Conservation (phyloP, 2,797 vertebrate genomes). For the Thamnophis elegans region DNA sequence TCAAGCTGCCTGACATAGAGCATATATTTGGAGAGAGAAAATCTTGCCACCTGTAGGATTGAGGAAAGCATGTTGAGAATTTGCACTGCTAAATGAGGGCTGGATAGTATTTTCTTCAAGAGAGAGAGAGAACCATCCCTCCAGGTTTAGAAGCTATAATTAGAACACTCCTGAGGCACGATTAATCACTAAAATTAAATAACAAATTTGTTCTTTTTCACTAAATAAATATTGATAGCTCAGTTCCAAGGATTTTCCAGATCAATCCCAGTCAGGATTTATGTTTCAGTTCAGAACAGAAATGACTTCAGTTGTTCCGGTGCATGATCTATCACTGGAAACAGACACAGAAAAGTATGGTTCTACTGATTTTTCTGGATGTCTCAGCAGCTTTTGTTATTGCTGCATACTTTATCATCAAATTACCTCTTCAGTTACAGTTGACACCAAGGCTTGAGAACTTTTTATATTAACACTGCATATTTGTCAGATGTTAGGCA, state of each 20-base stretch:
- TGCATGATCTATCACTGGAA: background rate
- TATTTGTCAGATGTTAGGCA: background rate
- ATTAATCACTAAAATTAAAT: background rate
- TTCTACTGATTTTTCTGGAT: background rate
- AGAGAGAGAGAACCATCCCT: background rate
- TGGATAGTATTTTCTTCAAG: background rate
- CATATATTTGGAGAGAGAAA: background rate
- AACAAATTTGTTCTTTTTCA: background rate
- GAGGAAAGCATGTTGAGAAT: background rate
- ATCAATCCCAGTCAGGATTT: background rate
- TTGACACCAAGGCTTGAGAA: background rate
- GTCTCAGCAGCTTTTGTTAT: background rate
- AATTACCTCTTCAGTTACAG: background rate
- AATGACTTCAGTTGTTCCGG: background rate
- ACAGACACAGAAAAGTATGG: background rate
- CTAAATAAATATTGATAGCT: background rate
- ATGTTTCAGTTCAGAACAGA: constrained; percentile 1
- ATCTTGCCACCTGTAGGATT: background rate
- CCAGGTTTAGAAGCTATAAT: background rate
- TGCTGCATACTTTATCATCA: background rate
- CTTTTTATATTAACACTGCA: background rate
- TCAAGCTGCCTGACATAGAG: background rate
- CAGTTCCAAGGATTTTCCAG: background rate
- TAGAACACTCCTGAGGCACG: background rate
- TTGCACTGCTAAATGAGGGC: background rate